A percentile compares a stretch with the other conserved stretches of the same genome.
Conservation (phyloP, 2,113 vertebrate species). For the Equus quagga region DNA sequence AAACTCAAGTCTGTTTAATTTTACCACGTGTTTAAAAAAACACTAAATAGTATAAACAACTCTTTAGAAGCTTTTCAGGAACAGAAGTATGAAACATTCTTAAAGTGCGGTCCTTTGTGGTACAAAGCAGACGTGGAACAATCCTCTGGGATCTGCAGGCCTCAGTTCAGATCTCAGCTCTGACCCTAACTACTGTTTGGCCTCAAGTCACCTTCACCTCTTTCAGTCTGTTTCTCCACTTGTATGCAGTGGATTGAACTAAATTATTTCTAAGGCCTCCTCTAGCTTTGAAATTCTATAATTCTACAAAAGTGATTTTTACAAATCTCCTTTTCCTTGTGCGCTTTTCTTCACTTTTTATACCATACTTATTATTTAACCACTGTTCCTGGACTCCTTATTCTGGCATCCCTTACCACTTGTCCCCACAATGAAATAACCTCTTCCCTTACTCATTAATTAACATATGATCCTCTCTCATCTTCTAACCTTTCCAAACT, state of each 20-base stretch:
- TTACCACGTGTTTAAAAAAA: background rate
- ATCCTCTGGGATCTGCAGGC: background rate
- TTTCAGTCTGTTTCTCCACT: background rate
- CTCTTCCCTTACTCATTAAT: constrained; percentile 12
- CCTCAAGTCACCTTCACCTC: background rate
- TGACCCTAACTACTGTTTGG: background rate
- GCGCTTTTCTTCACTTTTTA: background rate
- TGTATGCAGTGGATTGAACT: background rate
- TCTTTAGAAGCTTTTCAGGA: background rate
- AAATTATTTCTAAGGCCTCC: constrained; percentile 3
- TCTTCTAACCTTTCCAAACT: constrained; percentile 8
- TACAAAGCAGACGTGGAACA: background rate
- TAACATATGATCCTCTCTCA: background rate
- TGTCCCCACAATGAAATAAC: background rate
- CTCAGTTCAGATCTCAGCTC: background rate
- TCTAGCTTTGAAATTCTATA: background rate
- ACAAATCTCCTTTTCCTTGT: background rate
- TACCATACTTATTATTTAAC: background rate
- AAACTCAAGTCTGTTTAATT: constrained; percentile 2
- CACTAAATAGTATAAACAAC: background rate
- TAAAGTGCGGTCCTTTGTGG: background rate
- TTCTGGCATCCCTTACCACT: background rate
- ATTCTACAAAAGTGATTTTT: background rate
- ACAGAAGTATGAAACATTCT: background rate
- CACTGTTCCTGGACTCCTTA: background rate